A percentile compares a stretch with the other conserved stretches of the same genome.
phyloP scores from a whole-genome alignment of 2,797 vertebrate genomes.

The Tapera naevia region DNA sequence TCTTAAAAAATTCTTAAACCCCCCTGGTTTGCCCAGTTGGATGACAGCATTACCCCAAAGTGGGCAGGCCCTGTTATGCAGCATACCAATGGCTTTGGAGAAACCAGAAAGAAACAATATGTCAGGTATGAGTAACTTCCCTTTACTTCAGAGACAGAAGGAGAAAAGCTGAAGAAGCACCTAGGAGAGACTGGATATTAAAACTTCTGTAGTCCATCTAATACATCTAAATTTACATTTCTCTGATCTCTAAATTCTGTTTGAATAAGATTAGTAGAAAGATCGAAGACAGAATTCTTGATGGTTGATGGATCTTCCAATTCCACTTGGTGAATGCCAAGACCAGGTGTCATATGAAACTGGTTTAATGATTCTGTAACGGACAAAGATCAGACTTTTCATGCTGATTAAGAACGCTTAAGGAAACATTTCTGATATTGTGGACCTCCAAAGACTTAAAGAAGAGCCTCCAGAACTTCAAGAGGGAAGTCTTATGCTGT shows the following conservation, averaged over 20 bases:
- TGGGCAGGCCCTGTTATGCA: not conserved
- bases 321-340: not conserved
- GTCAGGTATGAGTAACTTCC: not conserved
- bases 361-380: not conserved
- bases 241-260: not conserved
- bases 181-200: not conserved
- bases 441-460: not conserved
- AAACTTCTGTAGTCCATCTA: not conserved
- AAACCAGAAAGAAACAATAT: not conserved
- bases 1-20: not conserved
- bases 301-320: not conserved
- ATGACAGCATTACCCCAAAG: rapidly evolving
- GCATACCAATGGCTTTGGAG: not conserved
- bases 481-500: not conserved
- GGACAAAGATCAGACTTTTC: not conserved
- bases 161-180: not conserved
- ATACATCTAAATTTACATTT: not conserved
- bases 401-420: not conserved
- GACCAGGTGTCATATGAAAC: not conserved
- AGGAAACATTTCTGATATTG: not conserved
- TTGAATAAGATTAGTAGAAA: not conserved
- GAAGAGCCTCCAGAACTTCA: not conserved
- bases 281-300: not conserved
- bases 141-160: not conserved
- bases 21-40: not conserved